Conservation (phyloP, 2,888 invertebrate species). For the Embidobia sp. region DNA sequence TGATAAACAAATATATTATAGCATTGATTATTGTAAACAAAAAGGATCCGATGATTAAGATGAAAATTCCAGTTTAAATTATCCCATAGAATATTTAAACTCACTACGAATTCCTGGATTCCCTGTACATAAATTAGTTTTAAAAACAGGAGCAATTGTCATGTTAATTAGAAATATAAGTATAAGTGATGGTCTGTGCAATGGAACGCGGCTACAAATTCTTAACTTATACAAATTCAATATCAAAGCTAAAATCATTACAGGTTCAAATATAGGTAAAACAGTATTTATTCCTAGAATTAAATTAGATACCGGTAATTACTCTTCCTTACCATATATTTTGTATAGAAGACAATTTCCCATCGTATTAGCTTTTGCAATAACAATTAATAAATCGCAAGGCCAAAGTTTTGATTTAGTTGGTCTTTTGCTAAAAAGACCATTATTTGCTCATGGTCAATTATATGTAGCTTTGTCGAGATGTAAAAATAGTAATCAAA, state of each 20-base stretch:
- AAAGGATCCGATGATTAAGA: not conserved
- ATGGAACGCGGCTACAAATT: constrained; percentile 11
- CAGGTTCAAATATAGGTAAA: not conserved
- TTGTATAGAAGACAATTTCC: too few species aligned
- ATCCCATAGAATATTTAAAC: constrained; percentile 17
- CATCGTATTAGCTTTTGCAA: too few species aligned
- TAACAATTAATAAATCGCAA: too few species aligned
- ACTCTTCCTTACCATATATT: too few species aligned
- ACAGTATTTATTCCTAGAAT: constrained; percentile 9
- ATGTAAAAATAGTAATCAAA: too few species aligned
- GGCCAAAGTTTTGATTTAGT: too few species aligned
- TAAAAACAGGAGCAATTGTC: constrained; percentile 2
- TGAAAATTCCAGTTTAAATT: constrained; percentile 2
- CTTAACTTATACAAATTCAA: constrained; percentile 4
- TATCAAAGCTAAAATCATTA: constrained; percentile 13
- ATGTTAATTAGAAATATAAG: constrained; percentile 18
- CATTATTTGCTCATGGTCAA: too few species aligned
- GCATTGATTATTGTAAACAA: constrained; percentile 4
- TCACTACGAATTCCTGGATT: constrained; percentile 5
- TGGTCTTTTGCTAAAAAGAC: too few species aligned
- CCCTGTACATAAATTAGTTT: constrained; percentile 8
- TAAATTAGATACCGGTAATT: too few species aligned
- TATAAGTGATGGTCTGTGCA: not conserved
- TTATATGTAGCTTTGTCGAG: too few species aligned
- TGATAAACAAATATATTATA: not conserved